Base-by-base conservation (phyloP, 2,888 invertebrate species). In the Chrysodeixis includens region DNA sequence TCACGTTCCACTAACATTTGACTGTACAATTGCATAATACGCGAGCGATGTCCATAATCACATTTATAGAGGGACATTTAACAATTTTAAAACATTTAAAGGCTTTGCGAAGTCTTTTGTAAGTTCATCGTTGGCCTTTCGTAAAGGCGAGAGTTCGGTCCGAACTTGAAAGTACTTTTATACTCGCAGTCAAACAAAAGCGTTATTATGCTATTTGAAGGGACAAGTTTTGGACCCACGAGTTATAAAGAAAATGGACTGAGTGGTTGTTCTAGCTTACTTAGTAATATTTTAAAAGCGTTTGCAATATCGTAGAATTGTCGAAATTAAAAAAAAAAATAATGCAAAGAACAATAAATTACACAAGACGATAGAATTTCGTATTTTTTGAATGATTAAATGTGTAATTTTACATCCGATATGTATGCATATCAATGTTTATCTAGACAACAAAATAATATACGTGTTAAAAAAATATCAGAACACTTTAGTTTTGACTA, bases 1-100 rank as follows among this genome's bases (percentile, higher is more conserved):
- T 88, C 89, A 90, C 89, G 89, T 87, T 86, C 86, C 67, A 83
- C 88, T 89, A 89, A 90, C 88, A 90, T 89, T 89, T 88, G 88
- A 86, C 83, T 78, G 80, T 81, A 82, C 85, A 81, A 83, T 82
- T 82, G 83, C 82, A 84, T 84, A 84, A 83, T 83, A 84, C 77
- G 68, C 77, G 78, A 75, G 73, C 79, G 73, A 73, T 78, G 78
- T 75, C 74, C 82, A 79, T 86, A 86, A 88, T 84, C 79, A 78
- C 76, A 83, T 88, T 85, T 81, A 74, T 68, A 76, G 64, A 65
- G n/a, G 67, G 53, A 60, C 35, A 53, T 62, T 56, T 65, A 55
- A 66, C 26, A 63, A 49, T 63, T 66, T 73, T 52, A 62, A 57
- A 55, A 40, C n/a, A 10, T 53, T 59, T 52, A 44, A 67, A 51